phyloP scores from a whole-genome alignment of 2,888 invertebrate genomes.

The Villa cingulata region DNA sequence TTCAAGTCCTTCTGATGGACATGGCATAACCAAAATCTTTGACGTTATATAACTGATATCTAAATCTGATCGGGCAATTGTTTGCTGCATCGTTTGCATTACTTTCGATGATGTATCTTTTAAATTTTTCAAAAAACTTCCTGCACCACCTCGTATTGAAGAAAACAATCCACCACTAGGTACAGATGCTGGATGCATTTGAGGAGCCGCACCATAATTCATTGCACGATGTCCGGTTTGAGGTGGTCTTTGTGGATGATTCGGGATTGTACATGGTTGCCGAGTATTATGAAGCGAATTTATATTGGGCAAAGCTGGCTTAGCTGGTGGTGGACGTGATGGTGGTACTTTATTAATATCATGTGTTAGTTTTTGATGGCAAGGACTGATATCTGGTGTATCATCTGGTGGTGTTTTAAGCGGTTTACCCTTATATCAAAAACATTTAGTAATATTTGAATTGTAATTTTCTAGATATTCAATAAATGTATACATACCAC shows the following conservation, averaged over 20 bases:
- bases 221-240: not conserved
- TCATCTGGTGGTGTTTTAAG: constrained; percentile 25
- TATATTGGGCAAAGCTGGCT: not conserved
- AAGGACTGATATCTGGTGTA: constrained; percentile 15
- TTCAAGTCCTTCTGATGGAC: constrained; percentile 86
- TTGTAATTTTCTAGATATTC: not conserved
- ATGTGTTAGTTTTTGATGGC: not conserved
- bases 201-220: constrained; percentile 10
- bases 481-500: constrained; percentile 11
- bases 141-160: constrained; percentile 83
- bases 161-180: constrained; percentile 55
- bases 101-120: constrained; percentile 94
- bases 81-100: constrained; percentile 91
- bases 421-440: constrained; percentile 23
- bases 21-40: constrained; percentile 85
- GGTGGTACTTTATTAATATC: not conserved
- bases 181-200: constrained; percentile 1
- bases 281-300: too few species aligned
- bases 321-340: not conserved
- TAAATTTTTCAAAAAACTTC: constrained; percentile 81
- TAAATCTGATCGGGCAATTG: constrained; percentile 73
- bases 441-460: too few species aligned
- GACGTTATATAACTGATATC: constrained; percentile 90
- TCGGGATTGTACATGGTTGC: too few species aligned
- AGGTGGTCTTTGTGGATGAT: not conserved